Base-by-base conservation (phyloP, 1,140 invertebrate genomes). In the Cydia splendana region DNA sequence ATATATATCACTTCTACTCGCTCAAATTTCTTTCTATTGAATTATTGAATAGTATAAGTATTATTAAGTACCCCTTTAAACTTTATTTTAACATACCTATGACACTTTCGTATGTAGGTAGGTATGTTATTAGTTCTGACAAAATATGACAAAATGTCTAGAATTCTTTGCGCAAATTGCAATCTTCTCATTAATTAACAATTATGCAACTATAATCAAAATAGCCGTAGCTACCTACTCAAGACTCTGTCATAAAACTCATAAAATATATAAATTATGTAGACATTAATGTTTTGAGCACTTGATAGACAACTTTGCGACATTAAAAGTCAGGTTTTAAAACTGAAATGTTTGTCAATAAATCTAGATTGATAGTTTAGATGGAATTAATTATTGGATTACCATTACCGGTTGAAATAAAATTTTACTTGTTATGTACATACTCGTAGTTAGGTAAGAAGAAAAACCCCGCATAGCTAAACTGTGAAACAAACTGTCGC, bases 301-400 rank as follows among this genome's bases (percentile, higher is more conserved):
- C 34, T 71, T 71, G 67, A 71, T 42, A 34, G 67, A 71, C 67
- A 71, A 71, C 38, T 38, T 71, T 42, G 30, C n/a, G 67, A 71
- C 38, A 71, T 71, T 71, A 45, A 71, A 71, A 71, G 67, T 18
- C n/a, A 45, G 38, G 28, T 42, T 42, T 38, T 71, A 38, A 12
- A 42, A 71, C 38, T 42, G n/a, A 71, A 42, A 71, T 45, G 67
- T 71, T 71, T 38, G 28, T 34, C 34, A 12, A 45, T 71, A 71
- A 71, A 71, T 71, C 67, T 18, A 71, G 67, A 71, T 38, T 20
- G 24, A 12, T 62, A 62, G 20, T 12, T 18, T 24, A 65, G 62
- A 65, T 65, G 4, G 18, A 65, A 65, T 65, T 28, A 65, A 30
- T 65, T 65, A 65, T 65, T 28, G 65, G 13, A 65, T 48, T 48